These are phyloP conservation scores for Cephus rjabovi DNA, from an alignment of 2,888 invertebrate species.

Conservation along the genomic window DNA sequence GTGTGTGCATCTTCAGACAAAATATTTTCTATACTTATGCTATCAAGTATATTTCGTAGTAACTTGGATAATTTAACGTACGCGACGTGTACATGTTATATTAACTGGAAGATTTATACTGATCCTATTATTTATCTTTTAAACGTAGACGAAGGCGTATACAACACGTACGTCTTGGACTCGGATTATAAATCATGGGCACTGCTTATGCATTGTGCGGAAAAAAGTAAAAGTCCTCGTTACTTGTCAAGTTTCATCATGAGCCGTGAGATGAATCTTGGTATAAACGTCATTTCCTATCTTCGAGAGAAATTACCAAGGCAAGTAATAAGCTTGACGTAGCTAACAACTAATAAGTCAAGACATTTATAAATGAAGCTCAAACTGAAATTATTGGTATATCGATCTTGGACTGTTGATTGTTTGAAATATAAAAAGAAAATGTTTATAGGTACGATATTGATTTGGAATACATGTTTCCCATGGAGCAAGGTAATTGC, in stretches of 20 bases:
- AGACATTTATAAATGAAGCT: too few species aligned
- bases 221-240: slow-evolving; percentile 80
- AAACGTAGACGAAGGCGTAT: slow-evolving; percentile 83
- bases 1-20: not conserved
- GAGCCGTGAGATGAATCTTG: slow-evolving; percentile 73
- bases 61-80: not conserved
- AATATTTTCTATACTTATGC: not conserved
- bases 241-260: slow-evolving; percentile 87
- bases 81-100: not conserved
- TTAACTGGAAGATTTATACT: not conserved
- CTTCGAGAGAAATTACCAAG: slow-evolving; percentile 80
- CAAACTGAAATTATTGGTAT: too few species aligned
- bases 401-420: not conserved
- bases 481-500: slow-evolving; percentile 81
- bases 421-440: slow-evolving; percentile 11
- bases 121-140: not conserved
- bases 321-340: slow-evolving; percentile 36
- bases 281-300: slow-evolving; percentile 79
- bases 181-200: slow-evolving; percentile 88
- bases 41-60: not conserved
- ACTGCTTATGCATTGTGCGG: slow-evolving; percentile 86
- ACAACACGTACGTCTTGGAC: slow-evolving; percentile 88
- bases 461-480: slow-evolving; percentile 86
- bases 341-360: not conserved
- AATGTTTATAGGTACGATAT: slow-evolving; percentile 75